These are phyloP conservation scores for Palythoa caribaeorum DNA, from an alignment of 92 coral and sea anemone genomes.

Conservation along the genomic window DNA sequence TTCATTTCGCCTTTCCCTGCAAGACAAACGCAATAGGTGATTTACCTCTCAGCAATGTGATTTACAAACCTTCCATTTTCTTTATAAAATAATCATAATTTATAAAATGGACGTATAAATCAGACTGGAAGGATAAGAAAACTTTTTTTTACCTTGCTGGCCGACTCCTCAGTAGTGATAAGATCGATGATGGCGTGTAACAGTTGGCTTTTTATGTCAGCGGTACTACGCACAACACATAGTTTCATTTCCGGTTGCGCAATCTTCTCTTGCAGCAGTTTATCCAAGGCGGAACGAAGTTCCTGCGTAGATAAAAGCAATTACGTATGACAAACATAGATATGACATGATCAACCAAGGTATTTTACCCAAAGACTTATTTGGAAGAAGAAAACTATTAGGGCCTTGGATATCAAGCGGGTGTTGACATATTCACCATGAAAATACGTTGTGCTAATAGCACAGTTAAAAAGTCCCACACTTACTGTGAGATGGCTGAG, in stretches of 20 bases:
- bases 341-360: background rate
- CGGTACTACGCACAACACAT: conserved; percentile 58
- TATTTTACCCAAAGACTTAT: background rate
- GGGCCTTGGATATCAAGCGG: no score
- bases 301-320: conserved; percentile 58
- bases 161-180: conserved; percentile 81
- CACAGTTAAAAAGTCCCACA: no score
- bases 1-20: conserved; percentile 5
- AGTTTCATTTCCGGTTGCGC: conserved; percentile 85
- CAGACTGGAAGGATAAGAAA: background rate
- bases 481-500: no score
- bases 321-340: background rate
- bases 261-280: conserved; percentile 86
- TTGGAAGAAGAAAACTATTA: no score
- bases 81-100: background rate
- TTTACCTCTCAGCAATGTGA: background rate
- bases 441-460: no score
- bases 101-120: background rate
- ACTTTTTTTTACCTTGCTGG: conserved; percentile 55
- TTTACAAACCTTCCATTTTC: background rate
- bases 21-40: background rate
- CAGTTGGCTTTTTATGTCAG: conserved; percentile 71
- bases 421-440: no score
- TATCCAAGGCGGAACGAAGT: conserved; percentile 83
- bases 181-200: conserved; percentile 94